Conservation (phyloP, 1,140 invertebrate genomes). For the Caenorhabditis brenneri region DNA sequence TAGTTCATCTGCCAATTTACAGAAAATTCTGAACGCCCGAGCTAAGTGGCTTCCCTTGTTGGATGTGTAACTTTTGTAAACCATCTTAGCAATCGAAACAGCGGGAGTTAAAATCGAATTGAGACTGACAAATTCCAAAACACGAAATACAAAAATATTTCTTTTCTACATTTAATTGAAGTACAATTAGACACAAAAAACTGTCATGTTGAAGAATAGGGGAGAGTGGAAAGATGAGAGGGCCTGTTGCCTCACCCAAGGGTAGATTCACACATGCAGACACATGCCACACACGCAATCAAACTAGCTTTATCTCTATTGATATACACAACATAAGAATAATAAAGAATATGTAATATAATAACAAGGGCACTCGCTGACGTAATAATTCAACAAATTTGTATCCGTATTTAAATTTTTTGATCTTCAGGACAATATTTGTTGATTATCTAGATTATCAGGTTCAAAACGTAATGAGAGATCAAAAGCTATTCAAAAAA, state of each 20-base stretch:
- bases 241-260: slow-evolving; percentile 17
- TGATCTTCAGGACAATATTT: background rate
- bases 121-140: no score
- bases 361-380: slow-evolving; percentile 27
- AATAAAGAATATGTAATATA: slow-evolving; percentile 32
- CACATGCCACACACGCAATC: background rate
- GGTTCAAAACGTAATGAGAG: no score
- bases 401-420: background rate
- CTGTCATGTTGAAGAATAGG: slow-evolving; percentile 14
- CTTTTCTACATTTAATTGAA: background rate
- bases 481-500: no score
- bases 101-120: no score
- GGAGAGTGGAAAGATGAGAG: background rate
- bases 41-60: no score
- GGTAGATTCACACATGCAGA: slow-evolving; percentile 30
- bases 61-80: no score
- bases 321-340: slow-evolving; percentile 13
- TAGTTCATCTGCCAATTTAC: no score
- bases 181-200: background rate
- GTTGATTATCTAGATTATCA: no score
- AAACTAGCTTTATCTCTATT: slow-evolving; percentile 41
- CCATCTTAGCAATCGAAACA: no score
- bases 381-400: background rate
- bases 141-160: background rate
- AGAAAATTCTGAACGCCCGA: no score